A percentile compares a stretch with the other conserved stretches of the same genome.
Conservation (phyloP, 2,113 vertebrate genomes). For the Theristicus caerulescens region DNA sequence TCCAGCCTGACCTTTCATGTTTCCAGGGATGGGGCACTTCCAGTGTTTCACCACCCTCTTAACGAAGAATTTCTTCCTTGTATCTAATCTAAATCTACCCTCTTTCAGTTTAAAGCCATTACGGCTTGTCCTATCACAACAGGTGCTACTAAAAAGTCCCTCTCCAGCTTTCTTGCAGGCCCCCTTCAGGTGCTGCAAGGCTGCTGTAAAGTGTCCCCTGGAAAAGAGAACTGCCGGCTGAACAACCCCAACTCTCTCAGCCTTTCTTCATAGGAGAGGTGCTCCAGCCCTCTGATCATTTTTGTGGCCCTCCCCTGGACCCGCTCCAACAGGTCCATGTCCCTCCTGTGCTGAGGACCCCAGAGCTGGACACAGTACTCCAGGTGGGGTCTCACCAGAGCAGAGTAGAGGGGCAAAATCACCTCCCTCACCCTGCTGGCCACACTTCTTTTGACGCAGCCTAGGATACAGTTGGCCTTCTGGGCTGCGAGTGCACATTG, state of each 20-base stretch:
- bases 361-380: accelerated
- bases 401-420: neutral
- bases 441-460: neutral
- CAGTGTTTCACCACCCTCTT: neutral
- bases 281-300: neutral
- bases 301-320: neutral
- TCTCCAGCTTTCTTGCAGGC: neutral
- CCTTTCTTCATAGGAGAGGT: neutral
- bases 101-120: neutral
- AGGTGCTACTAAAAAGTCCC: neutral
- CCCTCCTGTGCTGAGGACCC: accelerated
- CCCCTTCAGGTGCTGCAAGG: neutral
- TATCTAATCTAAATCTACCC: neutral
- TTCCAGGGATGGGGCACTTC: neutral
- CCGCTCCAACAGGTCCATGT: accelerated
- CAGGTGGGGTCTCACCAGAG: neutral
- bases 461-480: neutral
- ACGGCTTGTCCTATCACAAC: neutral
- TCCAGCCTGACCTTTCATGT: neutral
- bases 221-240: too few species aligned
- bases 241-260: neutral
- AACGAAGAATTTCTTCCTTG: neutral
- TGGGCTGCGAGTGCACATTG: neutral
- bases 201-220: neutral
- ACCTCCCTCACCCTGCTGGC: neutral